Conservation (phyloP, 2,888 invertebrate genomes). For the Mystacides longicornis region DNA sequence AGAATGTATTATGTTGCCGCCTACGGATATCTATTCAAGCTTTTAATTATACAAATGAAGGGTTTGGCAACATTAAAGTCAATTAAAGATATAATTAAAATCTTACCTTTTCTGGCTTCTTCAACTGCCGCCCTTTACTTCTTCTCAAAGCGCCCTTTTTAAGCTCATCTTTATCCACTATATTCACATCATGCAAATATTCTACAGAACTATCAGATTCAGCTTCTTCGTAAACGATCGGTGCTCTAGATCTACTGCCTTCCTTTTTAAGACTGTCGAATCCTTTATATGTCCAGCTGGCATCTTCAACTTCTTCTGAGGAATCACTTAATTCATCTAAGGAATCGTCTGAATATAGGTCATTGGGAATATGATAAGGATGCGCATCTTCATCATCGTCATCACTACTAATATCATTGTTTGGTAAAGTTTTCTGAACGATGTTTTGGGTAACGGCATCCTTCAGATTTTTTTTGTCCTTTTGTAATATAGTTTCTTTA, state of each 20-base stretch:
- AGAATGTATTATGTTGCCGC: no score
- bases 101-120: constrained; percentile 30
- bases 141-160: neutral
- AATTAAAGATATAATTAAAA: neutral
- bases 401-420: neutral
- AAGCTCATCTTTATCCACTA: neutral
- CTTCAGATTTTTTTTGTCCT: neutral
- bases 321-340: neutral
- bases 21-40: no score
- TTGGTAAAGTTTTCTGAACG: neutral
- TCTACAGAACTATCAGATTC: neutral
- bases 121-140: constrained; percentile 29
- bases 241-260: neutral
- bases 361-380: neutral
- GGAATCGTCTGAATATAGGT: neutral
- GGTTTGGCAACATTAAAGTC: no score
- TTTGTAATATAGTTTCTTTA: neutral
- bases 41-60: no score
- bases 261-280: neutral
- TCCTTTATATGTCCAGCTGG: neutral
- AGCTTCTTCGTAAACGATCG: neutral
- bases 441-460: neutral
- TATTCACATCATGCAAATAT: neutral
- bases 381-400: neutral
- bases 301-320: neutral